A percentile compares a stretch with the other conserved stretches of the same genome.
phyloP scores from a whole-genome alignment of 2,888 invertebrate genomes.

The Tenthredo amoena region DNA sequence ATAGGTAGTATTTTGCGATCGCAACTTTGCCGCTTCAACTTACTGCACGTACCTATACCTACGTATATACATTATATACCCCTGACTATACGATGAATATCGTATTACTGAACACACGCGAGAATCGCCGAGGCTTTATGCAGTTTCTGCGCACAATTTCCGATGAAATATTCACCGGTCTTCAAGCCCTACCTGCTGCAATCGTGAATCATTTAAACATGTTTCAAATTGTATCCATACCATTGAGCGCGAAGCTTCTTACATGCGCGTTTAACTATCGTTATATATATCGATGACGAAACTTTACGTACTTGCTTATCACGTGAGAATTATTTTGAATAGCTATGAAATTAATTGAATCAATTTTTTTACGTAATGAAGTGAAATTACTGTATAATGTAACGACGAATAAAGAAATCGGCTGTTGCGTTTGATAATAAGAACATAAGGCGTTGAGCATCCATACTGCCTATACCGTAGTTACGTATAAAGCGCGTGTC shows the following conservation, averaged over 20 bases:
- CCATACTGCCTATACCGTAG: not conserved
- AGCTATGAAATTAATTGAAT: not conserved
- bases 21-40: not conserved
- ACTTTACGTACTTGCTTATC: not conserved
- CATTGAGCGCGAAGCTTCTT: too few species aligned
- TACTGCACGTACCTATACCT: not conserved
- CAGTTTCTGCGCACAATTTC: constrained; percentile 1
- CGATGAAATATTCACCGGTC: not conserved
- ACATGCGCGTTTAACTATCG: not conserved
- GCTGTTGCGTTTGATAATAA: not conserved
- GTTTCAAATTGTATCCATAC: constrained; percentile 2
- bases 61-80: not conserved
- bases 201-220: not conserved
- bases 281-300: not conserved
- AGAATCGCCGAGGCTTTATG: not conserved
- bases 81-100: not conserved
- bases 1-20: constrained; percentile 6
- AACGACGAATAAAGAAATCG: not conserved
- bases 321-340: not conserved
- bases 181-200: not conserved
- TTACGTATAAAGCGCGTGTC: not conserved
- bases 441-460: not conserved
- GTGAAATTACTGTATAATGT: not conserved
- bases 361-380: not conserved
- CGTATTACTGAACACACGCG: constrained; percentile 2